Conservation (phyloP, 2,797 vertebrate species). For the Falco cherrug region DNA sequence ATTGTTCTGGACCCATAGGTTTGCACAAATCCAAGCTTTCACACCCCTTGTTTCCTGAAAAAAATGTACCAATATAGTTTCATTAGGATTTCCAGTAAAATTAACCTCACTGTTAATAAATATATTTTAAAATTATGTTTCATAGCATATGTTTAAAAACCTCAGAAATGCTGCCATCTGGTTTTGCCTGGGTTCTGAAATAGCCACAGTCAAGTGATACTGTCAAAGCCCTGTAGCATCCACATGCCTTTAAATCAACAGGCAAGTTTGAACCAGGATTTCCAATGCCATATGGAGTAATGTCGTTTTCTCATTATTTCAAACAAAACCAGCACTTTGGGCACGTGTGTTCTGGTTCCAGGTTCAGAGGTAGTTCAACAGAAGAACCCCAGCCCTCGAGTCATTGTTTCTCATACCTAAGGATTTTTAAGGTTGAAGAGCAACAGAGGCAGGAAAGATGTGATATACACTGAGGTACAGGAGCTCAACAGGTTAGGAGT, state of each 20-base stretch:
- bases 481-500: not conserved
- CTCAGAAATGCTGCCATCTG: constrained; percentile 43
- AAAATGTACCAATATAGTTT: not conserved
- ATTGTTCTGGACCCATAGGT: not conserved
- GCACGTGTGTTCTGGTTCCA: not conserved
- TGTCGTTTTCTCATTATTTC: not conserved
- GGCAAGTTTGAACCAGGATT: not conserved
- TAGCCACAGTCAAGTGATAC: not conserved
- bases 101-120: constrained; percentile 35
- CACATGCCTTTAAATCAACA: constrained; percentile 33
- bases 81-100: not conserved
- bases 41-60: not conserved
- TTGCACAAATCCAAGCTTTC: not conserved
- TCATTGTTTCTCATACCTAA: not conserved
- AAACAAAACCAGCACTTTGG: not conserved
- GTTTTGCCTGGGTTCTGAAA: constrained; percentile 29
- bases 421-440: not conserved
- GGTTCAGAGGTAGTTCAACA: not conserved
- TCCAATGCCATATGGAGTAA: not conserved
- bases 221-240: not conserved
- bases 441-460: not conserved
- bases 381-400: not conserved
- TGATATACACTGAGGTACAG: too few species aligned
- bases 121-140: not conserved
- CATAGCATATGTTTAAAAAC: constrained; percentile 8